Evolutionary conservation across 2,888 invertebrate genomes (phyloP).

Genomic region (Coelopa pilipes): DNA sequence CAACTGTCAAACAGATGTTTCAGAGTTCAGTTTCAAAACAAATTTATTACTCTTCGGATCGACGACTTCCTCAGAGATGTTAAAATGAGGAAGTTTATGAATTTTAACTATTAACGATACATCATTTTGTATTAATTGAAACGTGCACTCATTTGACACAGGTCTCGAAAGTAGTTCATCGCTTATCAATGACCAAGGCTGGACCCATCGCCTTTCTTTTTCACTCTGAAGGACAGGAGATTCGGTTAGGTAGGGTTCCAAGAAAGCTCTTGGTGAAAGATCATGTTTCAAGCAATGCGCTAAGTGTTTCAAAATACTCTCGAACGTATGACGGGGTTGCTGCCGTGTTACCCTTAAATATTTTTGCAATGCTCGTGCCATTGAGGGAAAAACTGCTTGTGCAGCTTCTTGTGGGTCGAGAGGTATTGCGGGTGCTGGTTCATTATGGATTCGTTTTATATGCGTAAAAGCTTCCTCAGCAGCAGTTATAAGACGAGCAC

Average conservation of each 20-base stretch:
- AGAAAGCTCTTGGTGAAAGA: constrained; percentile 92
- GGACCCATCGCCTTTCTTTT: constrained; percentile 82
- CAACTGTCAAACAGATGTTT: constrained; percentile 90
- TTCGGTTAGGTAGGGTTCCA: constrained; percentile 91
- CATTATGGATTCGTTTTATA: constrained; percentile 83
- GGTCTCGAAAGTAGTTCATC: constrained; percentile 91
- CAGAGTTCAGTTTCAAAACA: constrained; percentile 91
- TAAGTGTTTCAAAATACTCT: constrained; percentile 89
- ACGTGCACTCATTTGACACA: constrained; percentile 83
- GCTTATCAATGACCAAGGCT: constrained; percentile 96
- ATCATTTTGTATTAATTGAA: constrained; percentile 93
- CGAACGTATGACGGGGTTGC: constrained; percentile 95
- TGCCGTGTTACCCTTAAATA: constrained; percentile 95
- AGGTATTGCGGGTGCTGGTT: constrained; percentile 80
- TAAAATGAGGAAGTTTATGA: constrained; percentile 90
- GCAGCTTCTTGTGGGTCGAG: constrained; percentile 97
- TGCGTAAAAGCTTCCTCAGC: constrained; percentile 99
- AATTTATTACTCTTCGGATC: constrained; percentile 97
- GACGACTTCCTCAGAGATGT: constrained; percentile 93
- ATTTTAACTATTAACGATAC: constrained; percentile 90
- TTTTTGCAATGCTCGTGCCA: constrained; percentile 96
- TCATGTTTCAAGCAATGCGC: constrained; percentile 93
- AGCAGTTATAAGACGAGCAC: constrained; percentile 89
- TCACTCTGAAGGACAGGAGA: constrained; percentile 88
- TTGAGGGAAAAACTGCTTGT: constrained; percentile 96